Base-by-base conservation (phyloP, 2,797 vertebrate genomes). In the Chrosomus eos region DNA sequence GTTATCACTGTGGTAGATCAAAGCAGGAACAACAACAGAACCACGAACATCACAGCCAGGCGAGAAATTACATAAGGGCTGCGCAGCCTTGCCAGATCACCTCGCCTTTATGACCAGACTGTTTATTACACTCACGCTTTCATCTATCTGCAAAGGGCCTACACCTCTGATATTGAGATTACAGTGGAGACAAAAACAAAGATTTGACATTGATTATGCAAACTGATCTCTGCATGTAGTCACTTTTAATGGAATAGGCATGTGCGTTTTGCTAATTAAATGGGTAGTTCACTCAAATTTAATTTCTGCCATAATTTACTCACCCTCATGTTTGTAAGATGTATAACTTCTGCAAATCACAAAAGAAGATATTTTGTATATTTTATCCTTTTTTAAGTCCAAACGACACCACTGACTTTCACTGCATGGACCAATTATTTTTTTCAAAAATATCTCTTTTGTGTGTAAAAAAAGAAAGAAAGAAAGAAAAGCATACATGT, bases 1-100 rank as follows among this genome's bases (percentile, higher is more conserved):
- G 43, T 70, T 91, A 92, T 91, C 89, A 68, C 33, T 45, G 58
- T 75, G 64, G 83, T 82, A 86, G 89, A 92, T 90, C 86, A 87
- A 87, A 92, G 86, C 86, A 83, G 66, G 88, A 87, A 90, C 88
- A 86, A 87, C 81, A 88, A 66, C 81, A 90, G 84, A 45, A 73
- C 85, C 14, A 58, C 28, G 11, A 38, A 79, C 86, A 83, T 90
- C 84, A 89, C 89, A 90, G 85, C 28, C 82, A 88, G 72, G 86
- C 84, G 51, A 85, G 88, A 86, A 87, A 87, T 88, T 87, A 84
- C 87, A 87, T 83, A 88, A 90, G 62, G 45, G 9, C 60, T 76
- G 33, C 21, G 13, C 55, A 53, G 62, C 28, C 45, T 33, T 64
- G 79, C 76, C 80, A 80, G 83, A 72, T 80, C 68, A 81, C 40